Evolutionary conservation across 2,113 vertebrate species (phyloP), one percentile per base, ranked within the genome.

Genomic region (Pholis gunnellus): DNA sequence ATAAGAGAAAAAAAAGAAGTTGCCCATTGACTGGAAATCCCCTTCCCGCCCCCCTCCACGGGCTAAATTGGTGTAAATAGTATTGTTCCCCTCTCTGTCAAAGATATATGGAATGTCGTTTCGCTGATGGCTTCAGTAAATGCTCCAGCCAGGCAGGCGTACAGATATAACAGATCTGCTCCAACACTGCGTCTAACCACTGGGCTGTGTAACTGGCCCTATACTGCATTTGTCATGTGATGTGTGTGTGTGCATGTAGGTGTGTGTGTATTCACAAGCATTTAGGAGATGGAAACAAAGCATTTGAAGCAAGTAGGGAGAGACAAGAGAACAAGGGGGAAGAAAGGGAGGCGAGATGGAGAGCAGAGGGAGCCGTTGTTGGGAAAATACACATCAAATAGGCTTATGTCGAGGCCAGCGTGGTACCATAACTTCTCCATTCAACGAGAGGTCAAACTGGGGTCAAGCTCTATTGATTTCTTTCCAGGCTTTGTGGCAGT

Each of bases 391-490:
- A 88, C 80, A 92, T 92, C 86, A 92, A 93, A 93, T 88, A 82
- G 90, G 85, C 79, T 89, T 87, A 89, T 89, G 90, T 88, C 88
- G 90, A 94, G 91, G 91, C 93, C 89, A 87, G 81, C 48, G 85
- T 87, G 79, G 88, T 88, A 82, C 89, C 91, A 93, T 94, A 94
- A 93, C 84, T 93, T 94, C 85, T 91, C 89, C 76, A 82, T 92
- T 90, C 86, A 93, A 92, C 85, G n/a, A 91, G 90, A 84, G 93
- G 91, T 90, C 89, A 89, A 93, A 82, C 84, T 76, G 84, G 86
- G 91, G 92, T 95, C 91, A 93, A 93, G 81, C 88, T 93, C 81
- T 94, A 95, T 95, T 93, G 94, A 94, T 94, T 92, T 93, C 73
- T 77, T 92, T 76, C 81, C 79, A 75, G 83, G 87, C 87, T 85